Evolutionary conservation across 1,140 invertebrate genomes (phyloP), one percentile per base, ranked within the genome.

Genomic region (Danaus plexippus): DNA sequence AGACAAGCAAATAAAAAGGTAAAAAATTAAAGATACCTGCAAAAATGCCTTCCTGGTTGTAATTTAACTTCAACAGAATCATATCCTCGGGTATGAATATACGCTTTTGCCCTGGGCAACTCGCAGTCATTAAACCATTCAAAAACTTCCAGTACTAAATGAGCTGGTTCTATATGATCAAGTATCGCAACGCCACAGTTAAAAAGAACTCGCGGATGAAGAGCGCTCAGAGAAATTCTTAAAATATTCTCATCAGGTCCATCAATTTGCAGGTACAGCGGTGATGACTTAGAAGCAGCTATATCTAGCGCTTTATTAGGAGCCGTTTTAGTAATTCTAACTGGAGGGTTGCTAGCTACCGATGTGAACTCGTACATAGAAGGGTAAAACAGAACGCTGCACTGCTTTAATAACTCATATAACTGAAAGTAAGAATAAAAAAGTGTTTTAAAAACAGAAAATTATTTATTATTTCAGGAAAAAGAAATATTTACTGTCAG

Each of bases 231-330:
- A 1, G 79, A 80, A 22, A 86, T 67, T 45, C 61, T 71, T 0
- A 86, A 47, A 0, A 53, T 40, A 47, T 67, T 81, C 9, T 69
- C 68, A 15, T 83, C 75, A 1, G 75, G 71, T 1, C 80, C 67
- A 40, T 84, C 77, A 32, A 86, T 71, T 75, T 83, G 79, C 4
- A 84, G 65, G 50, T 86, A 86, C 0, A 86, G 22, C 4, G 82
- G 82, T 8, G 65, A 61, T 11, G 58, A 67, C 55, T 82, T 84
- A 1, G 80, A 73, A 2, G 76, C 77, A 7, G 42, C 45, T 2
- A 81, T 69, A 41, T 85, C 78, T 11, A 80, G 9, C 7, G 67
- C 56, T 59, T 58, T 69, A 10, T 64, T 75, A 4, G 59, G 44
- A 8, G 66, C 50, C 1, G 47, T 47, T 54, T 75, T 79, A 0